These are phyloP conservation scores for Bujurquina vittata DNA, from an alignment of 2,113 vertebrate genomes.

Conservation along the genomic window DNA sequence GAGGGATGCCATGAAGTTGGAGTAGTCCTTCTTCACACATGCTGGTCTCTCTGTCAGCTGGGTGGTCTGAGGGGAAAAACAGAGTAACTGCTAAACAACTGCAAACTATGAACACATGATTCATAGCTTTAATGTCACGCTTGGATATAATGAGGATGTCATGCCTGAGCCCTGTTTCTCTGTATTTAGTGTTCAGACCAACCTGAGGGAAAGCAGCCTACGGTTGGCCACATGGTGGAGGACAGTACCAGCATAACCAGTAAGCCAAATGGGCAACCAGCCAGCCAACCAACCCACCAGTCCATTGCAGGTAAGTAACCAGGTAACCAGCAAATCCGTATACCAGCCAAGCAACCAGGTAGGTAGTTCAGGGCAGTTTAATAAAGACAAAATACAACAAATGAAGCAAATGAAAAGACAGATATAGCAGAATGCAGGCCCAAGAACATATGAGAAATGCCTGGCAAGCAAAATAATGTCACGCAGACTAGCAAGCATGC, in stretches of 20 bases:
- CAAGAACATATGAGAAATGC: constrained; percentile 40
- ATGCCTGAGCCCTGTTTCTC: constrained; percentile 47
- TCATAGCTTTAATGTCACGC: constrained; percentile 12
- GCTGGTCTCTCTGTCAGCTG: constrained; percentile 93
- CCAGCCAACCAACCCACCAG: constrained; percentile 72
- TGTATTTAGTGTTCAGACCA: constrained; percentile 65
- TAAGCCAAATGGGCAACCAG: constrained; percentile 75
- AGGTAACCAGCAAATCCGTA: constrained; percentile 74
- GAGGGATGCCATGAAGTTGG: constrained; percentile 98
- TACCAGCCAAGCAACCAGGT: constrained; percentile 75
- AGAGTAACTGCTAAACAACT: not conserved
- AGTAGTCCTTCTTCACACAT: constrained; percentile 98
- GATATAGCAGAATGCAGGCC: constrained; percentile 58
- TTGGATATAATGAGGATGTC: constrained; percentile 25
- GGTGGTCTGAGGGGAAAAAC: constrained; percentile 76
- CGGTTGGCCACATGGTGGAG: constrained; percentile 53
- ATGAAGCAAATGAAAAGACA: constrained; percentile 76
- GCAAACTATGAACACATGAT: not conserved
- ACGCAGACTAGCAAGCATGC: constrained; percentile 46
- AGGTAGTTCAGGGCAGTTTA: constrained; percentile 68
- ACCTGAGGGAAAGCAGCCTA: constrained; percentile 82
- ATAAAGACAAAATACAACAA: constrained; percentile 77
- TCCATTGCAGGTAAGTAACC: constrained; percentile 76
- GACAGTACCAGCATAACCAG: constrained; percentile 67
- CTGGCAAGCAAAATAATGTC: constrained; percentile 60